Percentiles rank a stretch among this genome's conserved stretches.
Conservation (phyloP, 2,797 vertebrate genomes). For the Myripristis murdjan region DNA sequence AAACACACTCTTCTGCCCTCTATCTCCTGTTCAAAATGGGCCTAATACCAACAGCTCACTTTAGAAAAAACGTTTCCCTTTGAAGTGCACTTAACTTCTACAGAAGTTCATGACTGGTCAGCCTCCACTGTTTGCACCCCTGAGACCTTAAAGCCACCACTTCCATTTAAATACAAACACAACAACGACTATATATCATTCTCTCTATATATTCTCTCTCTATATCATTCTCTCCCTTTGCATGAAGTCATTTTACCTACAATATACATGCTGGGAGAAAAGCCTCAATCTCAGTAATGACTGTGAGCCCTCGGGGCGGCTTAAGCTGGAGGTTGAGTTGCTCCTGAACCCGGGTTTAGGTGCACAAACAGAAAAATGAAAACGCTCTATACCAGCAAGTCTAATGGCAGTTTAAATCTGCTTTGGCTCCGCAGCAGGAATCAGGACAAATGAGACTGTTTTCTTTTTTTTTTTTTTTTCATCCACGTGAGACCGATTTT, state of each 20-base stretch:
- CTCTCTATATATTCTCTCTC: too few relatives aligned
- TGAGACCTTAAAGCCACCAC: too few relatives aligned
- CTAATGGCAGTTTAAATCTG: neutral
- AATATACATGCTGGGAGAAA: too few relatives aligned
- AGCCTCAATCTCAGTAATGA: neutral
- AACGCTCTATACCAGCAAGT: slow-evolving; percentile 9
- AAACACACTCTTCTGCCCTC: neutral
- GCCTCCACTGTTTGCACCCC: too few relatives aligned
- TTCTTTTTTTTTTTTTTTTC: too few relatives aligned
- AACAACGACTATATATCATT: too few relatives aligned
- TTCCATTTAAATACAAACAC: neutral
- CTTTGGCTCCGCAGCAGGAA: slow-evolving; percentile 18
- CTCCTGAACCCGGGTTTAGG: slow-evolving; percentile 1
- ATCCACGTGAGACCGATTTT: slow-evolving; percentile 33
- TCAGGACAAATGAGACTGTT: slow-evolving; percentile 10
- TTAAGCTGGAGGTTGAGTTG: neutral
- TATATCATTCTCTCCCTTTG: too few relatives aligned
- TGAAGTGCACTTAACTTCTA: too few relatives aligned
- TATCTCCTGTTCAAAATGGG: neutral
- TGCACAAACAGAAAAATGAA: slow-evolving; percentile 2
- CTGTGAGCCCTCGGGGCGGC: neutral
- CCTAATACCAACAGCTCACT: too few relatives aligned
- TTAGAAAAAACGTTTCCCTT: too few relatives aligned
- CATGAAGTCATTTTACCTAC: neutral
- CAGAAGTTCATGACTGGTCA: neutral